phyloP scores from a whole-genome alignment of 2,888 invertebrate species.

The Papilio gigon region DNA sequence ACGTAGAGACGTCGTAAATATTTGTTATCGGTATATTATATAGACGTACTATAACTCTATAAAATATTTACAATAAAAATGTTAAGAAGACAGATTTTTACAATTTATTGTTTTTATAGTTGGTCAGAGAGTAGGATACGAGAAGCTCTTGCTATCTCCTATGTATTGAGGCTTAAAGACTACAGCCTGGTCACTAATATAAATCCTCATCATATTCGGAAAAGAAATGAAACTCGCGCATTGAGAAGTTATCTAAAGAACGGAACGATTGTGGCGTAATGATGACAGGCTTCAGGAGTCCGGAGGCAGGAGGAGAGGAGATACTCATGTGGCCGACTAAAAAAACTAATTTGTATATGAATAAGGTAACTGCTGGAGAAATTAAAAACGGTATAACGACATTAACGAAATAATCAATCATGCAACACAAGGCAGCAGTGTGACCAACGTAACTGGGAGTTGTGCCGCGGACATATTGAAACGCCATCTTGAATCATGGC shows the following conservation, averaged over 20 bases:
- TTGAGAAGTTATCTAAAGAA: too few species aligned
- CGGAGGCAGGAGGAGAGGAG: too few species aligned
- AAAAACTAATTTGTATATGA: background rate
- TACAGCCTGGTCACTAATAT: background rate
- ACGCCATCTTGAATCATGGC: slow-evolving; percentile 32
- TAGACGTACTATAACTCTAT: background rate
- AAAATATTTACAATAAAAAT: slow-evolving; percentile 18
- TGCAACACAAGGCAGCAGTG: background rate
- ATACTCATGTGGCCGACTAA: too few species aligned
- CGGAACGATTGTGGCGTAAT: too few species aligned
- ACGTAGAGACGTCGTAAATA: slow-evolving; percentile 18
- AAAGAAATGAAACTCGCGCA: too few species aligned
- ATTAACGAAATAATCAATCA: slow-evolving; percentile 21
- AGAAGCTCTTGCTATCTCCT: background rate
- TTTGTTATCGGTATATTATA: slow-evolving; percentile 26
- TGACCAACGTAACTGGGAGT: slow-evolving; percentile 14
- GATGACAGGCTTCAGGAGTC: too few species aligned
- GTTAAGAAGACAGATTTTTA: slow-evolving; percentile 15
- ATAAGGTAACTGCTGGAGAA: background rate
- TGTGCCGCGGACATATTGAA: slow-evolving; percentile 20
- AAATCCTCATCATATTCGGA: too few species aligned
- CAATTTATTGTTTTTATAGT: slow-evolving; percentile 8
- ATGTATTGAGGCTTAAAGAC: background rate
- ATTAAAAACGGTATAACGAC: slow-evolving; percentile 12
- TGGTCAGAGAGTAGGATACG: background rate